phyloP scores from a whole-genome alignment of 2,888 invertebrate genomes.

The Troglohyphantes excavatus region DNA sequence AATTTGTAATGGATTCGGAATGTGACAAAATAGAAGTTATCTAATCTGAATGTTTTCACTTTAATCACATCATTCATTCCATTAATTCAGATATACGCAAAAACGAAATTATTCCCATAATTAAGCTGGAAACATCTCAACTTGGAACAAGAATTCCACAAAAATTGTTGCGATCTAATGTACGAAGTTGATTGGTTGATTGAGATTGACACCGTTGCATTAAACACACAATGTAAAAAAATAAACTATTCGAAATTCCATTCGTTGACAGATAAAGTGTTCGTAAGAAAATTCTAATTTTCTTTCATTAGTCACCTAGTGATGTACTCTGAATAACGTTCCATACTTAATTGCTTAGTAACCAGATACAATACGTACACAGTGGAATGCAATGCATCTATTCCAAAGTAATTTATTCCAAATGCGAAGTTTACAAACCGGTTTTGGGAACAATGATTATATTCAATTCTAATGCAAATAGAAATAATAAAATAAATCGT shows the following conservation, averaged over 20 bases:
- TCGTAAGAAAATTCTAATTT: constrained; percentile 51
- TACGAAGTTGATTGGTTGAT: constrained; percentile 17
- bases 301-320: constrained; percentile 46
- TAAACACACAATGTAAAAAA: neutral
- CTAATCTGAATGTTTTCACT: neutral
- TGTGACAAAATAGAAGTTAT: neutral
- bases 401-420: constrained; percentile 46
- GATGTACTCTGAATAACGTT: neutral
- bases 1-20: neutral
- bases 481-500: constrained; percentile 40
- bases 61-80: neutral
- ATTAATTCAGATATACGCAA: neutral
- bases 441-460: constrained; percentile 24
- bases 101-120: constrained; percentile 9
- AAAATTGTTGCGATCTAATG: neutral
- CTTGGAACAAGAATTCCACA: neutral
- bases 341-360: constrained; percentile 45
- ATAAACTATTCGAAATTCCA: constrained; percentile 32
- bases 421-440: constrained; percentile 60
- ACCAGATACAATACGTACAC: constrained; percentile 2
- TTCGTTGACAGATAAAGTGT: neutral
- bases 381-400: constrained; percentile 31
- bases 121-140: constrained; percentile 29
- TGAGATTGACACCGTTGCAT: constrained; percentile 26
- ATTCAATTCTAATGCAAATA: constrained; percentile 34